Percentiles rank a stretch among this genome's conserved stretches.
Conservation (phyloP, 2,113 vertebrate genomes). For the Sphaerodactylus townsendi region DNA sequence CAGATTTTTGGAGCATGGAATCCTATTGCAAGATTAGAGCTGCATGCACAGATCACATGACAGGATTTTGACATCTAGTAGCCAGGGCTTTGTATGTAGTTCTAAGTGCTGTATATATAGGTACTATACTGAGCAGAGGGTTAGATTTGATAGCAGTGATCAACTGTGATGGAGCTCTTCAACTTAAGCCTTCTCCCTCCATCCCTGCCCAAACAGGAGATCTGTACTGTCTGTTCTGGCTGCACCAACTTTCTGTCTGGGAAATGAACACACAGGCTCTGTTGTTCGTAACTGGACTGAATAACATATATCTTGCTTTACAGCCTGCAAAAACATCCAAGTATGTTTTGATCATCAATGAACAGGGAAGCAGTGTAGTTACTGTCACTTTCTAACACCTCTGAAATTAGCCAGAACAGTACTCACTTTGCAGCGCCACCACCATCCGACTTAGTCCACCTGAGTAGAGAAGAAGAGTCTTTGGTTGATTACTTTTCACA, state of each 20-base stretch:
- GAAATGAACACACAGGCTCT: background rate
- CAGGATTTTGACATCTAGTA: background rate
- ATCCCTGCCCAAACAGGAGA: background rate
- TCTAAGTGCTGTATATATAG: background rate
- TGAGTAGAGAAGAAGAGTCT: slow-evolving; percentile 48
- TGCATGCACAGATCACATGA: background rate
- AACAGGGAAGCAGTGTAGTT: background rate
- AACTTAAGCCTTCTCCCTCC: background rate
- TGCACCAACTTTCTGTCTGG: background rate
- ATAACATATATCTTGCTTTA: background rate
- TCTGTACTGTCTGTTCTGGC: background rate
- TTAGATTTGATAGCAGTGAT: too few species aligned
- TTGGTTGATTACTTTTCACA: background rate
- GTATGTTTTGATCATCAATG: background rate
- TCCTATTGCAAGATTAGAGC: background rate
- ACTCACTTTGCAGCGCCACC: slow-evolving; percentile 83
- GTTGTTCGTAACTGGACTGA: background rate
- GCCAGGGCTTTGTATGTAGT: background rate
- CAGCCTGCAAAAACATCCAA: background rate
- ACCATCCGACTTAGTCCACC: slow-evolving; percentile 86
- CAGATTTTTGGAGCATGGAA: background rate
- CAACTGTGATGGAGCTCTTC: background rate
- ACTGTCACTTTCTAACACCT: background rate
- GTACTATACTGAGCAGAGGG: background rate
- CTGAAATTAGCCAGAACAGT: background rate